Conservation (phyloP, 2,888 invertebrate species). For the Pristionchus arcanus region DNA sequence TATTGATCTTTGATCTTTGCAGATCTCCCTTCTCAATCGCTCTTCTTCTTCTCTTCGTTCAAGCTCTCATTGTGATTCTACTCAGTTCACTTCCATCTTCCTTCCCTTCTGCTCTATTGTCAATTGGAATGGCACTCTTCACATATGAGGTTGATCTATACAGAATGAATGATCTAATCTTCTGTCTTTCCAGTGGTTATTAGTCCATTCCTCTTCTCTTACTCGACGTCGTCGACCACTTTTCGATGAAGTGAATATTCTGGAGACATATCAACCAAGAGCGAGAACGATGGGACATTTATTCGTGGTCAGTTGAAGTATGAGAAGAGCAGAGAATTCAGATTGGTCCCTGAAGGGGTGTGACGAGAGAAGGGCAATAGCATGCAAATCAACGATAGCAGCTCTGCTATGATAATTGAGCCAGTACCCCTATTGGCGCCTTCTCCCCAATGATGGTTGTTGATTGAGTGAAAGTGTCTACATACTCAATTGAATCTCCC, state of each 20-base stretch:
- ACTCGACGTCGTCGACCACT: constrained; percentile 67
- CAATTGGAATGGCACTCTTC: constrained; percentile 10
- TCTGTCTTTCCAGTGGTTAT: constrained; percentile 65
- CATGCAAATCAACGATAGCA: too few species aligned
- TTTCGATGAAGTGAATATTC: constrained; percentile 75
- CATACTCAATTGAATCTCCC: neutral
- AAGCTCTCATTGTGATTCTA: constrained; percentile 26
- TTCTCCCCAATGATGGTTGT: neutral
- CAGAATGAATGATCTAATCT: neutral
- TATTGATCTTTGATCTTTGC: neutral
- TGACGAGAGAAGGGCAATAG: too few species aligned
- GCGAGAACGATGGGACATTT: constrained; percentile 73
- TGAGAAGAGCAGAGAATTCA: too few species aligned
- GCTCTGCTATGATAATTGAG: too few species aligned
- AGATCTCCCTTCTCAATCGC: neutral
- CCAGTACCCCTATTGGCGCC: too few species aligned
- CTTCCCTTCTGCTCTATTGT: neutral
- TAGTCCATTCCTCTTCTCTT: constrained; percentile 65
- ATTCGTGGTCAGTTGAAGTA: constrained; percentile 58
- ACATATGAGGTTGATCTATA: neutral
- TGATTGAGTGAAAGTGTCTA: neutral
- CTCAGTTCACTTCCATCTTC: neutral
- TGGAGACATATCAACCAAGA: constrained; percentile 75
- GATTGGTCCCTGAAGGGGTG: too few species aligned
- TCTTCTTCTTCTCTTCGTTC: constrained; percentile 45